These are phyloP conservation scores for Galago senegalensis DNA, from an alignment of 2,797 vertebrate genomes.

Conservation along the genomic window DNA sequence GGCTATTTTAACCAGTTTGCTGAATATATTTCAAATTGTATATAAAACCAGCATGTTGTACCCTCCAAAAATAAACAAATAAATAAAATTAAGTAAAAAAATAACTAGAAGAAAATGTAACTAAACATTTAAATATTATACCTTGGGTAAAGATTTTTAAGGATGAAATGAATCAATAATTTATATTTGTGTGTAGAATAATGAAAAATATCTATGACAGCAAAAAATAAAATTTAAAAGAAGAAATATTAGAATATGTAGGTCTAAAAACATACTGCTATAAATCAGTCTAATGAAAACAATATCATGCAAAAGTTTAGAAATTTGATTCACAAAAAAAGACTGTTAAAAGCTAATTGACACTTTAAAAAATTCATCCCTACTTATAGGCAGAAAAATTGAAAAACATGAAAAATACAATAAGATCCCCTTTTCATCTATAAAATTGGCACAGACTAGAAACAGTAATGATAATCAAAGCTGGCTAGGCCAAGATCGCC, in stretches of 20 bases:
- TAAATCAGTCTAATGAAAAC: background rate
- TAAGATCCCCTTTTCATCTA: background rate
- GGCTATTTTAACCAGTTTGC: too few relatives aligned
- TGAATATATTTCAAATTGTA: too few relatives aligned
- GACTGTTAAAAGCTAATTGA: background rate
- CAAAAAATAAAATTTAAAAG: background rate
- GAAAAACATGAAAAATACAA: background rate
- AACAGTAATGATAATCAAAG: background rate
- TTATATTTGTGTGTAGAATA: background rate
- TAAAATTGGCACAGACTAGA: background rate
- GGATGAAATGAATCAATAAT: background rate
- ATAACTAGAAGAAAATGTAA: background rate
- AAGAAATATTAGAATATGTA: background rate
- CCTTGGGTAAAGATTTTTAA: background rate
- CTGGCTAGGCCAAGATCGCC: too few relatives aligned
- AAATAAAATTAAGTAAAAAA: too few relatives aligned
- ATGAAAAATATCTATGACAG: background rate
- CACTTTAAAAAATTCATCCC: background rate
- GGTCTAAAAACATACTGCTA: background rate
- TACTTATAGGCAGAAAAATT: background rate
- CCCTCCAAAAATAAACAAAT: too few relatives aligned
- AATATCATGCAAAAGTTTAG: background rate
- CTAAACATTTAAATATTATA: background rate
- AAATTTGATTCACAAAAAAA: conserved; percentile 36
- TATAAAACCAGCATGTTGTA: too few relatives aligned